A percentile compares a stretch with the other conserved stretches of the same genome.
These are phyloP conservation scores for Melanogrammus aeglefinus DNA, from an alignment of 2,797 vertebrate genomes.

Conservation along the genomic window DNA sequence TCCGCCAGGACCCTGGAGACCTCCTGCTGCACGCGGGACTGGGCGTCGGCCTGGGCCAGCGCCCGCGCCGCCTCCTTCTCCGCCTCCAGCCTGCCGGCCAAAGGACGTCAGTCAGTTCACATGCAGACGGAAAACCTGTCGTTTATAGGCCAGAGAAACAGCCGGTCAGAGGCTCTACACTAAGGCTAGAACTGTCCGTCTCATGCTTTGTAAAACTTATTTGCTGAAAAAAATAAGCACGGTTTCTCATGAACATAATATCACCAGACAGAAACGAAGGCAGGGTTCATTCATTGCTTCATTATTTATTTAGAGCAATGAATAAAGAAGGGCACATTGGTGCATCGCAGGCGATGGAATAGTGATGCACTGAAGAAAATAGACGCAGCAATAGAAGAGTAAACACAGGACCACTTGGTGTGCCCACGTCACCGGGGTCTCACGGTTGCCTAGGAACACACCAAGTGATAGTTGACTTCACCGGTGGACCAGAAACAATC, in stretches of 20 bases:
- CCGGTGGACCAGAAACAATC: constrained; percentile 59
- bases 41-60: constrained; percentile 53
- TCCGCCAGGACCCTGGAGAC: constrained; percentile 77
- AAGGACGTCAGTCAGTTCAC: not conserved
- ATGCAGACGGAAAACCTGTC: too few species aligned
- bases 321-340: not conserved
- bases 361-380: constrained; percentile 8
- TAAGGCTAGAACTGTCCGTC: too few species aligned
- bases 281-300: too few species aligned
- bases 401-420: constrained; percentile 38
- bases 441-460: constrained; percentile 79
- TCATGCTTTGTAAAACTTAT: not conserved
- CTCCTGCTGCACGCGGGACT: constrained; percentile 67
- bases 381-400: constrained; percentile 34
- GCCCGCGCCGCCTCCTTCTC: constrained; percentile 59
- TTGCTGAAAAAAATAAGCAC: too few species aligned
- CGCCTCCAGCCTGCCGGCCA: constrained; percentile 56
- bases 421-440: constrained; percentile 67
- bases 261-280: not conserved
- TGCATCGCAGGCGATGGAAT: not conserved
- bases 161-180: too few species aligned
- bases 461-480: constrained; percentile 64
- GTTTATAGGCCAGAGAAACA: too few species aligned
- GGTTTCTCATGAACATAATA: not conserved
- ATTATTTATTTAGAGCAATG: not conserved